Percentiles rank a stretch among this genome's conserved stretches.
phyloP scores from a whole-genome alignment of 2,113 vertebrate genomes.

The Grallaria varia region DNA sequence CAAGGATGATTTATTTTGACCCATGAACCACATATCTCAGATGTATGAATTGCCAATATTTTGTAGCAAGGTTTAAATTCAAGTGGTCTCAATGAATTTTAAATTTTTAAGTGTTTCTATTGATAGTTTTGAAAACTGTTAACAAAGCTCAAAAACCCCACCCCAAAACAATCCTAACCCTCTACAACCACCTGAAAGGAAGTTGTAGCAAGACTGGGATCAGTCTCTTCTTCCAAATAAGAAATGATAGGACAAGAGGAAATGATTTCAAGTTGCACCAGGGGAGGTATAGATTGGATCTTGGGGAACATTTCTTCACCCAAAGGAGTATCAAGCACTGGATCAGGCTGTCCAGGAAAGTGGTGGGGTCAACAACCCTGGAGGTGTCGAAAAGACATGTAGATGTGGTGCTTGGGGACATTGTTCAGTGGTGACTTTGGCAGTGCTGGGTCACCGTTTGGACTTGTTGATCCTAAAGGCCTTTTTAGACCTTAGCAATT shows the following conservation, averaged over 20 bases:
- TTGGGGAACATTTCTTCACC: neutral
- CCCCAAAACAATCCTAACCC: neutral
- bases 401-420: neutral
- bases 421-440: neutral
- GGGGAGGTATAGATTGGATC: neutral
- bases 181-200: neutral
- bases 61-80: neutral
- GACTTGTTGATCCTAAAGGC: rapidly evolving
- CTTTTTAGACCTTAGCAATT: neutral
- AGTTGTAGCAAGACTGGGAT: neutral
- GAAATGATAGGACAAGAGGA: neutral
- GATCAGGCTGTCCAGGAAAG: neutral
- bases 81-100: neutral
- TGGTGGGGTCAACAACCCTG: neutral
- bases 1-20: neutral
- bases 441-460: neutral
- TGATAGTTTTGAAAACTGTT: neutral
- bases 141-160: neutral
- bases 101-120: neutral
- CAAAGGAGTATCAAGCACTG: neutral
- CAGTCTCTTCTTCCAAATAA: neutral
- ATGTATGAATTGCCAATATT: neutral
- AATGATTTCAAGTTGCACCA: neutral
- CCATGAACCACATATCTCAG: neutral
- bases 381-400: neutral